phyloP scores from a whole-genome alignment of 1,140 invertebrate genomes.

The Drosophila parvula region DNA sequence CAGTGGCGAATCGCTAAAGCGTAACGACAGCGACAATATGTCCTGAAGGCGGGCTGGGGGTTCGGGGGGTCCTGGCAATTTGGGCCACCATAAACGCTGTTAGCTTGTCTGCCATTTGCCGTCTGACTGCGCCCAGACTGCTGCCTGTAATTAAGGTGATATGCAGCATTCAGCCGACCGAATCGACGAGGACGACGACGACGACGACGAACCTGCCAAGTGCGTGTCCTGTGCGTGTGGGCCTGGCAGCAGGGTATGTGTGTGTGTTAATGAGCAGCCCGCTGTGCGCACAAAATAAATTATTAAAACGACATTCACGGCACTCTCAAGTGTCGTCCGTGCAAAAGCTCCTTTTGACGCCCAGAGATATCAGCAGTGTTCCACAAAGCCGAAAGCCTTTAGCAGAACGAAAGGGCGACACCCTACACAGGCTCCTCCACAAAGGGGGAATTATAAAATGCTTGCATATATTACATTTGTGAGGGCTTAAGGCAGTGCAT shows the following conservation, averaged over 20 bases:
- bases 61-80: slow-evolving; percentile 51
- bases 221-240: slow-evolving; percentile 71
- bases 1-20: slow-evolving; percentile 77
- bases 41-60: neutral
- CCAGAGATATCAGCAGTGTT: slow-evolving; percentile 31
- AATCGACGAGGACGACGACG: slow-evolving; percentile 46
- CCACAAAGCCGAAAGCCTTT: slow-evolving; percentile 10
- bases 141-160: slow-evolving; percentile 82
- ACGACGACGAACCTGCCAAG: slow-evolving; percentile 50
- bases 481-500: neutral
- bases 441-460: slow-evolving; percentile 28
- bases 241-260: slow-evolving; percentile 4
- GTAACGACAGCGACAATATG: slow-evolving; percentile 76
- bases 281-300: slow-evolving; percentile 74
- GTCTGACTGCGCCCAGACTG: slow-evolving; percentile 77
- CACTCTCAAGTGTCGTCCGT: slow-evolving; percentile 45
- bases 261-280: slow-evolving; percentile 77
- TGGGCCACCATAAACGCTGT: slow-evolving; percentile 73
- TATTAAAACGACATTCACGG: slow-evolving; percentile 73
- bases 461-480: slow-evolving; percentile 19
- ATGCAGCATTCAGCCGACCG: slow-evolving; percentile 68
- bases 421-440: neutral
- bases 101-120: slow-evolving; percentile 78
- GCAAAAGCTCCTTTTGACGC: slow-evolving; percentile 45
- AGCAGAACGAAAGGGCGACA: slow-evolving; percentile 17